Conservation (phyloP, 2,113 vertebrate genomes). For the Festucalex cinctus region DNA sequence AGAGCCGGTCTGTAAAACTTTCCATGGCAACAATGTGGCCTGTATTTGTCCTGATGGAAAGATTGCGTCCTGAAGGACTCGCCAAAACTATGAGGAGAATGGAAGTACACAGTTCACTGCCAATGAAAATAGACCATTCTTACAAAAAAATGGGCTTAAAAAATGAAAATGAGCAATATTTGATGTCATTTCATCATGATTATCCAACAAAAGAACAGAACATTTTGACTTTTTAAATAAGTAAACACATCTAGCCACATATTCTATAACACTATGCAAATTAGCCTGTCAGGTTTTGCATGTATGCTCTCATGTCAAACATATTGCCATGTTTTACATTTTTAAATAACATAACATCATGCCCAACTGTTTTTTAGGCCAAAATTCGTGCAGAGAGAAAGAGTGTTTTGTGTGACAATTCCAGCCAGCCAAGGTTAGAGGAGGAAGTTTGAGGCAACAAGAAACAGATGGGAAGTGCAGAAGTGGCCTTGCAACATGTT, state of each 20-base stretch:
- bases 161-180: not conserved
- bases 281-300: not conserved
- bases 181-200: too few relatives aligned
- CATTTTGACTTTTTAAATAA: too few relatives aligned
- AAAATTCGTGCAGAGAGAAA: conserved; percentile 25
- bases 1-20: conserved; percentile 32
- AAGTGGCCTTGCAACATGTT: conserved; percentile 4
- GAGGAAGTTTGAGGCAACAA: conserved; percentile 31
- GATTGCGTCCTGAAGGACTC: conserved; percentile 21
- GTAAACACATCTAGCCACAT: too few relatives aligned
- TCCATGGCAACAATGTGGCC: conserved; percentile 45
- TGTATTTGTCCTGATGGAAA: conserved; percentile 32
- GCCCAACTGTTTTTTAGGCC: not conserved
- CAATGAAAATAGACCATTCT: not conserved
- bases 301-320: not conserved
- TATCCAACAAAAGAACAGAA: not conserved
- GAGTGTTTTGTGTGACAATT: conserved; percentile 30
- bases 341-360: not conserved
- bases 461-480: conserved; percentile 50
- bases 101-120: not conserved
- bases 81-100: conserved; percentile 29
- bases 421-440: conserved; percentile 24
- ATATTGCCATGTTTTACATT: not conserved
- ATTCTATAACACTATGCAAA: not conserved
- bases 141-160: not conserved